Evolutionary conservation across 2,113 vertebrate species (phyloP).

Genomic region (Megaleporinus macrocephalus): DNA sequence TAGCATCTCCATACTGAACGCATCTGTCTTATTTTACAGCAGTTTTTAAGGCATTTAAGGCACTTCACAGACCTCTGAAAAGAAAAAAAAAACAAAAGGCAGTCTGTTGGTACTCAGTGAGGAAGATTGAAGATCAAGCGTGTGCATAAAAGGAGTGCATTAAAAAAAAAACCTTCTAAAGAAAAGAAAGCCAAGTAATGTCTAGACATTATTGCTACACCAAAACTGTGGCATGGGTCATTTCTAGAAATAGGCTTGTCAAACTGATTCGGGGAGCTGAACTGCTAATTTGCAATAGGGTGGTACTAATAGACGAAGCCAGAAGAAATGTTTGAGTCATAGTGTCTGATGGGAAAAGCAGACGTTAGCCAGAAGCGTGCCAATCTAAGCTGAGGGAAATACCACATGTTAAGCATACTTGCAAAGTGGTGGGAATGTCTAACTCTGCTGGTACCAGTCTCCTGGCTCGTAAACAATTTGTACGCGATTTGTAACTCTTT

Average conservation of each 20-base stretch:
- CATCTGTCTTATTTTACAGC: background rate
- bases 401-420: conserved; percentile 42
- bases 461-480: background rate
- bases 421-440: conserved; percentile 9
- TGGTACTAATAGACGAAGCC: conserved; percentile 41
- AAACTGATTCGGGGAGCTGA: conserved; percentile 31
- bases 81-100: background rate
- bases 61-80: no score
- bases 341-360: conserved; percentile 44
- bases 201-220: conserved; percentile 41
- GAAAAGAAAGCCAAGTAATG: conserved; percentile 6
- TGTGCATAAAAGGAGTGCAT: background rate
- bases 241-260: conserved; percentile 33
- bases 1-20: background rate
- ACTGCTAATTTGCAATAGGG: conserved; percentile 49
- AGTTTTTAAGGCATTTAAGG: background rate
- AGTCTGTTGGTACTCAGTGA: conserved; percentile 1
- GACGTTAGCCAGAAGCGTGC: conserved; percentile 14
- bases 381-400: conserved; percentile 31
- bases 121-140: background rate
- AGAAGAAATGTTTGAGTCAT: conserved; percentile 42
- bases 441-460: background rate
- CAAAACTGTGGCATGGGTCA: conserved; percentile 25
- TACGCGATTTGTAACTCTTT: no score
- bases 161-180: background rate